Evolutionary conservation across 2,888 invertebrate genomes (phyloP), one percentile per base, ranked within the genome.

Genomic region (Caenorhabditis sulstoni): DNA sequence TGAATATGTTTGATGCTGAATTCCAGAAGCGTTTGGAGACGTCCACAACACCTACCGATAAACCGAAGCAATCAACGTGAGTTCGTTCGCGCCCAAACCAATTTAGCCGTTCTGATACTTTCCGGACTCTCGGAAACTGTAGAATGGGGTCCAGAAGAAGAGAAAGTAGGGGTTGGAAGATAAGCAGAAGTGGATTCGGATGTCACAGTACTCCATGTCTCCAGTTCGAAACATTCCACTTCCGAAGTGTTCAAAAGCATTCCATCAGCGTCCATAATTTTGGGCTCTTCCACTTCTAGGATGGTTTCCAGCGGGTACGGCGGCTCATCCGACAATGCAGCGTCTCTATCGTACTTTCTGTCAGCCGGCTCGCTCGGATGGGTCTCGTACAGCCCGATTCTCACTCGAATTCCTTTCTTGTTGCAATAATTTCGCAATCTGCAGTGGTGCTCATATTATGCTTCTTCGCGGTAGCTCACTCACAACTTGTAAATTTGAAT

Each of bases 401-500:
- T 23, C 0, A 74, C 68, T 8, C 58, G 23, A 23, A 50, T 61
- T 9, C 58, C 70, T 18, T 68, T 67, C 16, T 79, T 68, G 47
- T 68, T 59, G 35, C 58, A 58, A n/a, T 73, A 79, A 14, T 66
- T 50, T 1, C 70, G 65, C 7, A 71, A 16, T 22, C 77, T 70
- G 58, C 18, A 47, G 11, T 12, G 9, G 2, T 20, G 47, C 9
- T 45, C 45, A 45, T 12, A 45, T 12, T 23, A 11, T 14, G 8
- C 1, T 44, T 14, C 9, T 29, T 3, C 29, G 7, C 7, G 4
- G 7, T 29, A 29, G n/a, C n/a, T 29, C 14, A 70, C 62, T 66
- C 29, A 78, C 78, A 61, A 11, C 50, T 67, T 78, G 35, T 73
- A 78, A 23, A 78, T 55, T 61, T 73, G 67, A 23, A 78, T 62